These are phyloP conservation scores for Falco naumanni DNA, from an alignment of 2,797 vertebrate species.

Conservation along the genomic window DNA sequence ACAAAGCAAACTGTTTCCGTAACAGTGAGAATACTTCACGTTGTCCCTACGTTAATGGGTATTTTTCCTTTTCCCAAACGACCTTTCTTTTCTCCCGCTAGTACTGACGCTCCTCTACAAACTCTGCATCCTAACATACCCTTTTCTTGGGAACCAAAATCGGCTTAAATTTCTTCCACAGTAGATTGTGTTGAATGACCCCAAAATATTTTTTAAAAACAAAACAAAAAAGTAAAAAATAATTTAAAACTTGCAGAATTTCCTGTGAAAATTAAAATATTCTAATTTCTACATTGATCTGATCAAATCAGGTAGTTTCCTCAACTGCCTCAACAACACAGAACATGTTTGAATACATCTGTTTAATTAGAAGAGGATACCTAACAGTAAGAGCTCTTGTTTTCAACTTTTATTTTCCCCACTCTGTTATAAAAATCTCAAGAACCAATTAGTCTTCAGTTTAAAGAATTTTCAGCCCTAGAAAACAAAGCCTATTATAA, in stretches of 20 bases:
- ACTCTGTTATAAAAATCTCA: neutral
- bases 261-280: neutral
- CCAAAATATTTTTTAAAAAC: accelerated
- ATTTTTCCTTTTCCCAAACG: neutral
- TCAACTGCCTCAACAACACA: accelerated
- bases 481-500: neutral
- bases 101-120: neutral
- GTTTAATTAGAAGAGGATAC: neutral
- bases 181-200: neutral
- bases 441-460: neutral
- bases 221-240: neutral
- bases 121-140: no score
- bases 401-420: neutral
- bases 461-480: neutral
- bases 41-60: neutral
- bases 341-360: neutral
- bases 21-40: accelerated
- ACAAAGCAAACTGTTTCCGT: accelerated
- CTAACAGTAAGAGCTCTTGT: neutral
- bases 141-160: neutral
- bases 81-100: neutral
- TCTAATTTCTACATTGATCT: neutral
- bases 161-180: neutral
- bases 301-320: neutral
- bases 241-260: neutral